A percentile compares a stretch with the other conserved stretches of the same genome.
phyloP scores from a whole-genome alignment of 2,888 invertebrate genomes.

The Limenitis camilla region DNA sequence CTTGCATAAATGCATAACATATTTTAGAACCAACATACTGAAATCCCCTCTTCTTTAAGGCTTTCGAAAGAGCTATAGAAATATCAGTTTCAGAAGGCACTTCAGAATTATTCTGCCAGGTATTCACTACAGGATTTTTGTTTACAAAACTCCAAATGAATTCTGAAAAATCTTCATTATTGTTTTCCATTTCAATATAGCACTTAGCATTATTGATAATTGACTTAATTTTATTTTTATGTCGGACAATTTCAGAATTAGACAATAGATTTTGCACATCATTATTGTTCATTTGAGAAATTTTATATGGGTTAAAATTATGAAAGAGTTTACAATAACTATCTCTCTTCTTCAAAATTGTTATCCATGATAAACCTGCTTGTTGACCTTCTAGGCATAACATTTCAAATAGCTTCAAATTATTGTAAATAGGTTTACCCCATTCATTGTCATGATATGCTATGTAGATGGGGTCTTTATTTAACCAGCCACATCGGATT shows the following conservation, averaged over 20 bases:
- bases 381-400: constrained; percentile 65
- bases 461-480: constrained; percentile 50
- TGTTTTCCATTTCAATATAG: constrained; percentile 45
- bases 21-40: constrained; percentile 57
- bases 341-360: constrained; percentile 56
- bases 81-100: constrained; percentile 43
- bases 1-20: constrained; percentile 68
- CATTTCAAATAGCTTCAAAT: constrained; percentile 53
- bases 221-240: constrained; percentile 54
- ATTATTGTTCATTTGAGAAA: constrained; percentile 34
- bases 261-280: constrained; percentile 35
- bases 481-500: constrained; percentile 51
- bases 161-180: constrained; percentile 45
- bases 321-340: constrained; percentile 44
- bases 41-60: constrained; percentile 51
- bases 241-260: constrained; percentile 44
- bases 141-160: constrained; percentile 59
- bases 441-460: constrained; percentile 62
- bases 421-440: constrained; percentile 50
- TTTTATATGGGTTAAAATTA: constrained; percentile 47
- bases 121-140: constrained; percentile 43
- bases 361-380: constrained; percentile 63
- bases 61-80: constrained; percentile 46
- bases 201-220: constrained; percentile 56
- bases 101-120: constrained; percentile 40